Evolutionary conservation across 2,797 vertebrate species (phyloP).

Genomic region (Chiloscyllium punctatum): DNA sequence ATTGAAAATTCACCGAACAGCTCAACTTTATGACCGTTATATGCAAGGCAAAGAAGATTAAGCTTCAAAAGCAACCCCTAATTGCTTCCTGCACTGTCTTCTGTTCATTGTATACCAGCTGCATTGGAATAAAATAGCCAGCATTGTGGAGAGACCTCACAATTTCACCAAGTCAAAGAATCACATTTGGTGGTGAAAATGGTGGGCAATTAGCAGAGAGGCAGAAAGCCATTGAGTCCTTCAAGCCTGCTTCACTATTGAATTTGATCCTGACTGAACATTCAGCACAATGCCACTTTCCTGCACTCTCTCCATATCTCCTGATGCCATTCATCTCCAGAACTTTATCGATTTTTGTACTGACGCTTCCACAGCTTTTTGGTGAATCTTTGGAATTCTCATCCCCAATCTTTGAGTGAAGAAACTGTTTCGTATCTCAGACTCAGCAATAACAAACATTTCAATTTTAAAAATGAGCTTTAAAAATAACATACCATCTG

Average conservation of each 20-base stretch:
- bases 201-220: not conserved
- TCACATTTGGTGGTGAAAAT: not conserved
- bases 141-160: not conserved
- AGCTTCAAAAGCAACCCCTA: not conserved
- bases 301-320: no score
- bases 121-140: not conserved
- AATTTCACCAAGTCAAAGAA: no score
- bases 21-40: not conserved
- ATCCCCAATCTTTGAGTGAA: no score
- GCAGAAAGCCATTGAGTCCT: no score
- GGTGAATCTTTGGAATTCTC: no score
- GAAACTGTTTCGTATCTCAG: no score
- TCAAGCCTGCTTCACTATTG: no score
- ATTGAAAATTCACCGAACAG: not conserved
- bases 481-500: not conserved
- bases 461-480: not conserved
- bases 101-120: not conserved
- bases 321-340: no score
- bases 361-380: no score
- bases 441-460: not conserved
- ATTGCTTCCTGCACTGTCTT: not conserved
- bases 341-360: no score
- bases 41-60: not conserved
- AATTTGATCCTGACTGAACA: no score
- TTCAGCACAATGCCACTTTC: no score